Conservation (phyloP, 2,113 vertebrate species). For the Equus quagga region DNA sequence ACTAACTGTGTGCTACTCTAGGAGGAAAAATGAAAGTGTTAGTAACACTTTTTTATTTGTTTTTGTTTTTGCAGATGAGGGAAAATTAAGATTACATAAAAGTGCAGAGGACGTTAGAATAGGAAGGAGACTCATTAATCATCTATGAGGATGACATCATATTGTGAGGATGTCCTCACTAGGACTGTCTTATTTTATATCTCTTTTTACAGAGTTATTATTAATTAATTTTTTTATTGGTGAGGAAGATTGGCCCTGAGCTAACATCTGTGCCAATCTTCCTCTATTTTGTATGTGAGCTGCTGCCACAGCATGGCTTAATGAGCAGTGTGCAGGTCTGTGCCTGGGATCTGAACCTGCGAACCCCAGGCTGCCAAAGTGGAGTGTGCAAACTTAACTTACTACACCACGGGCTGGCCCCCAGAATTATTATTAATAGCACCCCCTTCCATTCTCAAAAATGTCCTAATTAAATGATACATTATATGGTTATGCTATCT, state of each 20-base stretch:
- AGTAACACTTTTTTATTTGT: background rate
- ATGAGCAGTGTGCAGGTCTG: too few relatives aligned
- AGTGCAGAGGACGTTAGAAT: background rate
- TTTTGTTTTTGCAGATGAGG: background rate
- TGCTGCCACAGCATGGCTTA: too few relatives aligned
- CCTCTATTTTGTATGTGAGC: too few relatives aligned
- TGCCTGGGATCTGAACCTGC: too few relatives aligned
- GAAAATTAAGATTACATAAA: background rate
- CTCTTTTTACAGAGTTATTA: background rate
- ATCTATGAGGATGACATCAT: background rate
- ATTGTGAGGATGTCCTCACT: background rate
- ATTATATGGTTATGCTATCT: background rate
- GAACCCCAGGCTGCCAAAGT: too few relatives aligned
- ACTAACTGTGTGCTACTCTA: background rate
- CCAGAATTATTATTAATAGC: background rate
- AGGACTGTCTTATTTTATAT: background rate
- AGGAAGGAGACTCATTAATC: background rate
- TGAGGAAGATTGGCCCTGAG: too few relatives aligned
- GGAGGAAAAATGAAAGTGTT: background rate
- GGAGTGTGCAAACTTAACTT: too few relatives aligned
- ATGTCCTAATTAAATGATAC: background rate
- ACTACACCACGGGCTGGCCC: too few relatives aligned
- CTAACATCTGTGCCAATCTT: too few relatives aligned
- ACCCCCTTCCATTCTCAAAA: background rate
- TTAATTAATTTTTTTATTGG: background rate